A percentile compares a stretch with the other conserved stretches of the same genome.
Conservation (phyloP, 2,888 invertebrate species). For the Cremastinae sp. region DNA sequence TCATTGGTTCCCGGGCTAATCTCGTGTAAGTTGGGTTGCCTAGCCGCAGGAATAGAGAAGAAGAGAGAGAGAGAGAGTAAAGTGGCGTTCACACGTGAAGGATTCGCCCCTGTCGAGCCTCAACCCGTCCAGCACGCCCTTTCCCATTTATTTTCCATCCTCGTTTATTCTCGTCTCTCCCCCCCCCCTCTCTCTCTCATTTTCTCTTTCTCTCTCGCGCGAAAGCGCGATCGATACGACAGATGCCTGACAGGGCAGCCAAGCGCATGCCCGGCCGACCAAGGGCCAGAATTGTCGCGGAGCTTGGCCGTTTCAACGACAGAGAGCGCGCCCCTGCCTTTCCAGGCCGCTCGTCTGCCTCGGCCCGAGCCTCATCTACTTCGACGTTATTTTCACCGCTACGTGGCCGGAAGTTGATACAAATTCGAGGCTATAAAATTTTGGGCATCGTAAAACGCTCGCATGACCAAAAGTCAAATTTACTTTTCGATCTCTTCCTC, state of each 20-base stretch:
- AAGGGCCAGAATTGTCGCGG: slow-evolving; percentile 38
- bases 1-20: slow-evolving; percentile 77
- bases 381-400: slow-evolving; percentile 10
- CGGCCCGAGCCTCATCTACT: slow-evolving; percentile 43
- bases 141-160: slow-evolving; percentile 53
- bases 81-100: slow-evolving; percentile 71
- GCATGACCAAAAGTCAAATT: too few relatives aligned
- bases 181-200: background rate
- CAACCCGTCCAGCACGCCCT: slow-evolving; percentile 46
- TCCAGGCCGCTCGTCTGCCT: slow-evolving; percentile 55
- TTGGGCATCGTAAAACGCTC: too few relatives aligned
- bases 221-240: slow-evolving; percentile 76
- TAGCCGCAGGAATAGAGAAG: slow-evolving; percentile 75
- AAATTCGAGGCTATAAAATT: background rate
- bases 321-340: slow-evolving; percentile 71
- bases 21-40: slow-evolving; percentile 79
- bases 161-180: slow-evolving; percentile 20
- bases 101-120: slow-evolving; percentile 55
- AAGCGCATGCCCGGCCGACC: slow-evolving; percentile 74
- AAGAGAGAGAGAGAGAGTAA: slow-evolving; percentile 43
- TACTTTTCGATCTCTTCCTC: too few relatives aligned
- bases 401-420: background rate
- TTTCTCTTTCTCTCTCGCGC: slow-evolving; percentile 10
- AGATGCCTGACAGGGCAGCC: slow-evolving; percentile 74
- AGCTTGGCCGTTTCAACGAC: slow-evolving; percentile 63